Evolutionary conservation across 35 echinoderm and acorn worm genomes (phyloP).

Genomic region (Holothuria glaberrima): DNA sequence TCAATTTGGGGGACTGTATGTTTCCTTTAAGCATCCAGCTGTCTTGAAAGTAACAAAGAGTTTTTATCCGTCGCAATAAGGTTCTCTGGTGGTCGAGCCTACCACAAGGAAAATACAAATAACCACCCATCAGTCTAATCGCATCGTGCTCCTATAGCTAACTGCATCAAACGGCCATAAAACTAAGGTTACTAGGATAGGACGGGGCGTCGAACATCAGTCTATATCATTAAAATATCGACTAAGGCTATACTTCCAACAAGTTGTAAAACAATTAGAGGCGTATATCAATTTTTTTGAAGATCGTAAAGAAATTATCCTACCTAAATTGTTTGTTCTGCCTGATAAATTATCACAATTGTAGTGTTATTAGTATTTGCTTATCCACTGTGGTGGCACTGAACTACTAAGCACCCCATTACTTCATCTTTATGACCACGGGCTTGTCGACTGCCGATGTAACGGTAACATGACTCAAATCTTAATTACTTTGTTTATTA

Average conservation of each 20-base stretch:
- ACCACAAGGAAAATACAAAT: no score
- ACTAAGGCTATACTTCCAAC: neutral
- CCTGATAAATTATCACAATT: constrained; percentile 1
- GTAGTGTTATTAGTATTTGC: constrained; percentile 18
- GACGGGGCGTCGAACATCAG: neutral
- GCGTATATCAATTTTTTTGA: constrained; percentile 24
- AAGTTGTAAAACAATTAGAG: constrained; percentile 50
- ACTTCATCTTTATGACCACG: constrained; percentile 21
- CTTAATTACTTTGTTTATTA: no score
- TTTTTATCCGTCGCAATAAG: no score
- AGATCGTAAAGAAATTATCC: constrained; percentile 47
- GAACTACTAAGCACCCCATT: constrained; percentile 38
- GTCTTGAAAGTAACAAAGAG: no score
- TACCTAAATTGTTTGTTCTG: constrained; percentile 43
- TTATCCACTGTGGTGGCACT: constrained; percentile 33
- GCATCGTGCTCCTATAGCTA: no score
- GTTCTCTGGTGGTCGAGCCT: no score
- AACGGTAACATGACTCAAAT: no score
- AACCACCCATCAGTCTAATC: no score
- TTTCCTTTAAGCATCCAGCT: no score
- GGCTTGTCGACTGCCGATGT: no score
- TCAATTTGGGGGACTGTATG: no score
- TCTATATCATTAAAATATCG: constrained; percentile 14
- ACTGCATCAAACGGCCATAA: no score
- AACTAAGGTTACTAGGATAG: constrained; percentile 5